A percentile compares a stretch with the other conserved stretches of the same genome.
phyloP scores from a whole-genome alignment of 2,888 invertebrate species.

The Tanaodytes sp. region DNA sequence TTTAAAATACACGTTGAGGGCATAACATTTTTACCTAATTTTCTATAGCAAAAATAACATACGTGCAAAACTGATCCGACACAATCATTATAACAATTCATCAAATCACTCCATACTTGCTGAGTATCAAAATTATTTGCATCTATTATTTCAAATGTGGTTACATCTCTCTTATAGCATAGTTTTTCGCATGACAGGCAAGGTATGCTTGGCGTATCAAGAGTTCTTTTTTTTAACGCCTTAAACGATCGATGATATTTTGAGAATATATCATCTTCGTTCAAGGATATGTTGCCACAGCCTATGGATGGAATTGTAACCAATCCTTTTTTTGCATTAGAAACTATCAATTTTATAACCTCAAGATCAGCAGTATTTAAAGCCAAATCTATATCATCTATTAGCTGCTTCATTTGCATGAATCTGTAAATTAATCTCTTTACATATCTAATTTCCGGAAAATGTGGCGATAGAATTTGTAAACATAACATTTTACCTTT shows the following conservation, averaged over 20 bases:
- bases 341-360: slow-evolving; percentile 11
- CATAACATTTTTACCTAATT: not conserved
- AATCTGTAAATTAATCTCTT: slow-evolving; percentile 24
- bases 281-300: not conserved
- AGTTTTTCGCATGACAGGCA: slow-evolving; percentile 29
- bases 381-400: slow-evolving; percentile 22
- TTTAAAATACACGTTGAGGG: not conserved
- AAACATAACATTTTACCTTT: slow-evolving; percentile 6
- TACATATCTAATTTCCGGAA: slow-evolving; percentile 16
- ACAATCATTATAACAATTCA: slow-evolving; percentile 3
- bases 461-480: slow-evolving; percentile 14
- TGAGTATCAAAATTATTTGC: slow-evolving; percentile 12
- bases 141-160: slow-evolving; percentile 4
- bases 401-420: slow-evolving; percentile 7
- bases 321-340: slow-evolving; percentile 1
- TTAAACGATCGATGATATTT: not conserved
- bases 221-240: slow-evolving; percentile 5
- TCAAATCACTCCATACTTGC: slow-evolving; percentile 22
- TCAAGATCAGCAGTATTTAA: slow-evolving; percentile 15
- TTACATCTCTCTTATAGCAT: slow-evolving; percentile 21
- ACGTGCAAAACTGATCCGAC: not conserved
- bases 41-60: not conserved
- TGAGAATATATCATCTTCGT: not conserved
- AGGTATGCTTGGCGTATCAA: slow-evolving; percentile 13
- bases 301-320: not conserved